These are phyloP conservation scores for Pharmacophagus antenor DNA, from an alignment of 2,888 invertebrate species.

Conservation along the genomic window DNA sequence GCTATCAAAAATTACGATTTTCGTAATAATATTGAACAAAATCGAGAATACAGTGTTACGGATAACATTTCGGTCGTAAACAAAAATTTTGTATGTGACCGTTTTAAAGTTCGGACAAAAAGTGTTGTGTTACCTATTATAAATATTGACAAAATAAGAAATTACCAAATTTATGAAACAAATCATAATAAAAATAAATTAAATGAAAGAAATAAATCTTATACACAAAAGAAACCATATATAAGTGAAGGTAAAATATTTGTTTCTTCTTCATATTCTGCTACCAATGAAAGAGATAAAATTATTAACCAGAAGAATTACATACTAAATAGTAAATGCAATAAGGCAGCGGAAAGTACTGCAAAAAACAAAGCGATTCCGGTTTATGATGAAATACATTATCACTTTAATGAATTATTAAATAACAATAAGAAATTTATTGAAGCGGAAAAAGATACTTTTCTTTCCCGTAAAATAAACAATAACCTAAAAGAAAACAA, in stretches of 20 bases:
- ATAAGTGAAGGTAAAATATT: neutral
- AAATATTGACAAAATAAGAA: neutral
- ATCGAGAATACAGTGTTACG: neutral
- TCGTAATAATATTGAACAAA: neutral
- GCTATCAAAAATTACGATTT: neutral
- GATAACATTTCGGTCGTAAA: neutral
- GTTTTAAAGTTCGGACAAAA: neutral
- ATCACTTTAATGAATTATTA: constrained; percentile 6
- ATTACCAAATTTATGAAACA: neutral
- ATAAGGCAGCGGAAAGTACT: neutral
- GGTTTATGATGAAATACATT: constrained; percentile 3
- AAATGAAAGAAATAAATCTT: neutral
- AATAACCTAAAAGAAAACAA: neutral
- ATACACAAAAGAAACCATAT: neutral
- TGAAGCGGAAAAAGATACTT: neutral
- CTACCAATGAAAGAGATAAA: neutral
- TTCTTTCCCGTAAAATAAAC: neutral
- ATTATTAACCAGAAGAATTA: neutral
- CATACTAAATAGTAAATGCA: neutral
- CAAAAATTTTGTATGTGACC: neutral
- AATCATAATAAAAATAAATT: neutral
- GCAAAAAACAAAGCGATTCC: neutral
- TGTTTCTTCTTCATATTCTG: neutral
- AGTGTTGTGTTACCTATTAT: neutral
- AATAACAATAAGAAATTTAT: constrained; percentile 2